Evolutionary conservation across 2,113 vertebrate species (phyloP).

Genomic region (Lipophrys pholis): DNA sequence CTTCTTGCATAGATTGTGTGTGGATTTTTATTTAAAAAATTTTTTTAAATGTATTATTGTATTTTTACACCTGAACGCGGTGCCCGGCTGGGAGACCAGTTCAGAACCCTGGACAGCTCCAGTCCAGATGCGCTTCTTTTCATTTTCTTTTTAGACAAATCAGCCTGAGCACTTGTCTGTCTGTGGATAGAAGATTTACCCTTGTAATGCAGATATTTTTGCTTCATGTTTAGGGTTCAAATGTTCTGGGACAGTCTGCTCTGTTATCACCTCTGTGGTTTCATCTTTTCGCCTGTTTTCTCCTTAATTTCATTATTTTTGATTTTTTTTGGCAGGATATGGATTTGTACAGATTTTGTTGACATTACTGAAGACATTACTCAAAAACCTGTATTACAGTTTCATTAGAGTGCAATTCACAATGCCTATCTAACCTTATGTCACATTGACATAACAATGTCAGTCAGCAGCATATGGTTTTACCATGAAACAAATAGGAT

Average conservation of each 20-base stretch:
- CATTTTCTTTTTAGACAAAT: background rate
- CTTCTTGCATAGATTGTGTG: background rate
- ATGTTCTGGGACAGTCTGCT: background rate
- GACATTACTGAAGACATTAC: no score
- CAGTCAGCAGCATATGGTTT: background rate
- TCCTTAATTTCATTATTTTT: background rate
- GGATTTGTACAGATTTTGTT: background rate
- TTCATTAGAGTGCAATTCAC: no score
- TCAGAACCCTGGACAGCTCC: conserved; percentile 66
- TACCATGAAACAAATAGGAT: background rate
- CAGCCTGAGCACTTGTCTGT: background rate
- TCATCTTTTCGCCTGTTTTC: background rate
- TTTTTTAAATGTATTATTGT: background rate
- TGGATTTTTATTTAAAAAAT: background rate
- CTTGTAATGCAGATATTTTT: background rate
- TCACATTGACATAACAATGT: no score
- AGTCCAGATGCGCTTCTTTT: conserved; percentile 2
- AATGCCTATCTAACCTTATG: no score
- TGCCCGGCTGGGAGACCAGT: background rate
- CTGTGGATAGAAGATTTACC: background rate
- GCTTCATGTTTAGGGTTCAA: background rate
- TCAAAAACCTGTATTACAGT: no score
- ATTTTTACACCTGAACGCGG: background rate
- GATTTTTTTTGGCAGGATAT: background rate
- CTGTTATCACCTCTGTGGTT: background rate